Evolutionary conservation across 2,797 vertebrate species (phyloP), one percentile per base, ranked within the genome.

Genomic region (Carapus acus): DNA sequence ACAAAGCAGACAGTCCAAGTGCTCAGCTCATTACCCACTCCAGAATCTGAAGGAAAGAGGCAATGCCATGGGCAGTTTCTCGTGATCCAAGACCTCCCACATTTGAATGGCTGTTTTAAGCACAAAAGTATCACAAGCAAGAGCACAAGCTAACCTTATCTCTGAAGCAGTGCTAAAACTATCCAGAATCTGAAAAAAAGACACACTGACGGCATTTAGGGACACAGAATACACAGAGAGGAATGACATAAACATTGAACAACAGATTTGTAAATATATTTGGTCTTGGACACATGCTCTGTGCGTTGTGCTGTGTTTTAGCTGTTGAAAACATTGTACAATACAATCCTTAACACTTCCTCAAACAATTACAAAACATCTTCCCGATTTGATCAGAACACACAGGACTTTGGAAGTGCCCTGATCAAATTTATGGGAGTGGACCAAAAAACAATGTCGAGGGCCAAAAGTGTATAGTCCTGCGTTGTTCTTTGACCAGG

Each of bases 81-180:
- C 53, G 22, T 21, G 50, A 62, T 62, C 57, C 49, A 34, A 56
- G 68, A 74, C 73, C 78, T 73, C 71, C 68, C 49, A 44, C 59
- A 39, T 78, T 83, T 67, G 71, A 74, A 64, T 40, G 65, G 55
- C 43, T 45, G 57, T 57, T 67, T 71, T 68, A 67, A 67, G 44
- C 38, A 38, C 45, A 54, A 71, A 57, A 78, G 65, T 73, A 79
- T 73, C 63, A 78, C 39, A 20, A 21, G 14, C 53, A 48, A 61
- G 44, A 52, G 46, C 45, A 59, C 69, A 54, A 60, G 55, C 46
- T 54, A 17, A 80, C 73, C 74, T 67, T 71, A 78, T 61, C 54
- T 78, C 76, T 76, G 73, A 49, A 48, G 41, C 33, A 45, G 56
- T 58, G 66, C 56, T 29, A 21, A 18, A 48, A 42, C 24, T 46